Percentiles rank a stretch among this genome's conserved stretches.
Evolutionary conservation across 2,888 invertebrate genomes (phyloP).

Genomic region (Xanthia togata): DNA sequence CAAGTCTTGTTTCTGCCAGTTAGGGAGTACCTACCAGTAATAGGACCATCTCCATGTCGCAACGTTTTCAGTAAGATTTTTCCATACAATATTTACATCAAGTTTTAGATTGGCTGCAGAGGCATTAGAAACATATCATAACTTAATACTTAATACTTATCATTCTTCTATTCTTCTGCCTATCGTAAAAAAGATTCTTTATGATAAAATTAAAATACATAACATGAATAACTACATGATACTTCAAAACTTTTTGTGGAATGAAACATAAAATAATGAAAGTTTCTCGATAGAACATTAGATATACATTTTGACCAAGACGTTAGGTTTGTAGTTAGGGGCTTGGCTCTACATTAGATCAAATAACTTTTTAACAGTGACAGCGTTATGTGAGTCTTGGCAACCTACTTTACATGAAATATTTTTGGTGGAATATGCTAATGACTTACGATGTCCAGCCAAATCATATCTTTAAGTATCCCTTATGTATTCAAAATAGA

Average conservation of each 20-base stretch:
- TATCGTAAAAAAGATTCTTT: not conserved
- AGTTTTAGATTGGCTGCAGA: not conserved
- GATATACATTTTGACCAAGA: not conserved
- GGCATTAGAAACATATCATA: not conserved
- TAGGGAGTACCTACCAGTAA: no score
- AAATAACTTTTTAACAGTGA: not conserved
- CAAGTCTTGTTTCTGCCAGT: not conserved
- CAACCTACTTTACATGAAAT: not conserved
- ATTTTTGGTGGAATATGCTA: not conserved
- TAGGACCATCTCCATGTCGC: not conserved
- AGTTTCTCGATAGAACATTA: not conserved
- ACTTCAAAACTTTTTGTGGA: not conserved
- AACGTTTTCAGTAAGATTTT: not conserved
- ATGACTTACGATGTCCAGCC: no score
- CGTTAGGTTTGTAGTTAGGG: not conserved
- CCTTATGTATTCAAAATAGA: no score
- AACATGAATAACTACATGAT: not conserved
- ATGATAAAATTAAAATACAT: not conserved
- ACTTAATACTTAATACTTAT: no score
- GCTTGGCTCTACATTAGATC: not conserved
- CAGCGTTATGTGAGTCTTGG: not conserved
- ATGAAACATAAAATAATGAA: not conserved
- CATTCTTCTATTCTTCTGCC: no score
- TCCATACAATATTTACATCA: not conserved
- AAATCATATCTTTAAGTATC: no score